Conservation (phyloP, 2,888 invertebrate genomes). For the Hyposoter didymator region DNA sequence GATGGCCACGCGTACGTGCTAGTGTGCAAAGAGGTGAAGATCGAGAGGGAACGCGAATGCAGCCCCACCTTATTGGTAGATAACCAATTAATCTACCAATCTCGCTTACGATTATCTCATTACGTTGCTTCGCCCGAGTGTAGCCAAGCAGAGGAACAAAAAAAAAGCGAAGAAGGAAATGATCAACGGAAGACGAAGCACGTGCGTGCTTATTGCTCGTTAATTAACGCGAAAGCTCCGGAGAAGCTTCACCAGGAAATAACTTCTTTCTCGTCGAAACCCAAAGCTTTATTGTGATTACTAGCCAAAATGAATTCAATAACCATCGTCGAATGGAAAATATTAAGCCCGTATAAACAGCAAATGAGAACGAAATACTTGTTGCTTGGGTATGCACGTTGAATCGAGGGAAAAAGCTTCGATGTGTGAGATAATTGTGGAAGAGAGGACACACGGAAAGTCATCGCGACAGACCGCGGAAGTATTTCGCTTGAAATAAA, state of each 20-base stretch:
- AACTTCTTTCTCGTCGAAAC: constrained; percentile 48
- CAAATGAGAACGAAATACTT: background rate
- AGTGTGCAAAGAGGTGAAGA: constrained; percentile 24
- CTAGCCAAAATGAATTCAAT: constrained; percentile 39
- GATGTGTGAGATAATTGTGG: background rate
- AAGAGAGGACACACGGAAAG: background rate
- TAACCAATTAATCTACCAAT: constrained; percentile 75
- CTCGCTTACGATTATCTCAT: constrained; percentile 73
- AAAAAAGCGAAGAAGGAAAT: constrained; percentile 3
- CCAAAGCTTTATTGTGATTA: constrained; percentile 71
- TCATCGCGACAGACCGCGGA: background rate
- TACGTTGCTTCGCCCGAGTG: constrained; percentile 56
- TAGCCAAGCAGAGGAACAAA: constrained; percentile 33
- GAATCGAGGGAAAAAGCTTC: constrained; percentile 1
- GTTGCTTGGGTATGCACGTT: constrained; percentile 17
- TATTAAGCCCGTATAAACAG: background rate
- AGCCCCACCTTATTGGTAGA: constrained; percentile 69
- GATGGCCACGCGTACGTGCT: constrained; percentile 31
- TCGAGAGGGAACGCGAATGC: constrained; percentile 42
- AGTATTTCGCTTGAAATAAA: no score
- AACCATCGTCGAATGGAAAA: constrained; percentile 26
- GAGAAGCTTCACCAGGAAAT: constrained; percentile 23
- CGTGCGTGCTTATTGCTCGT: constrained; percentile 67
- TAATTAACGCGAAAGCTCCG: constrained; percentile 55
- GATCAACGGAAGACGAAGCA: constrained; percentile 13